Evolutionary conservation across 2,113 vertebrate genomes (phyloP).

Genomic region (Jaculus jaculus): DNA sequence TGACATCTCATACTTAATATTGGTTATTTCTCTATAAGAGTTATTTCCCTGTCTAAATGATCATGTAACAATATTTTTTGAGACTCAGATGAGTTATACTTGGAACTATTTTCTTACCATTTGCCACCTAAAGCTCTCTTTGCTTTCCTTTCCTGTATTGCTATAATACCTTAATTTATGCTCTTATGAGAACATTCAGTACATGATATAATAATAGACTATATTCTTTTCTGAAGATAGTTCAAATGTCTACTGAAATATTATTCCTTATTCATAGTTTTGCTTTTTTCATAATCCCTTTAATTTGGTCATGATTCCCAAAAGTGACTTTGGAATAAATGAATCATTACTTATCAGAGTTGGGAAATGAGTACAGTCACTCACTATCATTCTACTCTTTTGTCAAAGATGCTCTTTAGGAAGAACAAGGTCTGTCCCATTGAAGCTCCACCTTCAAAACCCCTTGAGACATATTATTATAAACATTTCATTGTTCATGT

Average conservation of each 20-base stretch:
- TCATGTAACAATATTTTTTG: background rate
- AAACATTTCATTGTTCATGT: background rate
- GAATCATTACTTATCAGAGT: background rate
- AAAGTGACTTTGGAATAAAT: background rate
- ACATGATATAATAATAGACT: accelerated
- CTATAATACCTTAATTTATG: background rate
- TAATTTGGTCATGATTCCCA: background rate
- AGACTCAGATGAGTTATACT: background rate
- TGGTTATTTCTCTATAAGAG: background rate
- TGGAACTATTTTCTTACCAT: background rate
- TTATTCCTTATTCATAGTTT: background rate
- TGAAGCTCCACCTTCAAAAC: background rate
- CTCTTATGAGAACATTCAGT: background rate
- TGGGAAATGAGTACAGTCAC: background rate
- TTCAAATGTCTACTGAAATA: background rate
- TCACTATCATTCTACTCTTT: background rate
- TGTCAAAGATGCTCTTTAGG: background rate
- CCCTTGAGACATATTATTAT: background rate
- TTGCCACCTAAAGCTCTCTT: background rate
- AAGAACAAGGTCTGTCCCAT: background rate
- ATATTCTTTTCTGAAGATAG: background rate
- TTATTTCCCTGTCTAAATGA: background rate
- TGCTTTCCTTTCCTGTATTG: background rate
- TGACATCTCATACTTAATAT: background rate
- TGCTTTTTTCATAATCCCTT: background rate